Conservation (phyloP, 2,797 vertebrate genomes). For the Odontamblyopus rebecca region DNA sequence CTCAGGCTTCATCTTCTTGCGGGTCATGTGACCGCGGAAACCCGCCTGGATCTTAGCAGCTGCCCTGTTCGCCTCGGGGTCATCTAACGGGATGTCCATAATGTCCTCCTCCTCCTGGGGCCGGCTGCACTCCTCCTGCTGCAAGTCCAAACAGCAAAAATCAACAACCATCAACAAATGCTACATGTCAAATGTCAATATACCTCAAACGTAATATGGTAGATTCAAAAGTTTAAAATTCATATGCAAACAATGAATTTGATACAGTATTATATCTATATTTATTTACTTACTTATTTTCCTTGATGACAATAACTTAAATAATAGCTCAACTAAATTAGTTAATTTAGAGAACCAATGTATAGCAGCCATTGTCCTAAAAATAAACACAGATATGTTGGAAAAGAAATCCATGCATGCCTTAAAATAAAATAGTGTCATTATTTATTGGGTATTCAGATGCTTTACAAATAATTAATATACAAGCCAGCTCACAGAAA, state of each 20-base stretch:
- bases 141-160: background rate
- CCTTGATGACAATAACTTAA: too few species aligned
- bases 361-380: constrained; percentile 50
- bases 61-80: constrained; percentile 94
- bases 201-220: background rate
- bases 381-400: constrained; percentile 44
- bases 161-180: background rate
- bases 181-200: background rate
- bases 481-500: constrained; percentile 61
- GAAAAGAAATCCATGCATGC: constrained; percentile 17
- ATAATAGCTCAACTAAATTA: constrained; percentile 19
- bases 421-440: background rate
- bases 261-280: too few species aligned
- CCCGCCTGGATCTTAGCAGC: constrained; percentile 98
- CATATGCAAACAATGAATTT: too few species aligned
- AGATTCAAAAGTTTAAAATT: background rate
- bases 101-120: constrained; percentile 93
- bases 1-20: constrained; percentile 98
- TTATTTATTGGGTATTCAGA: background rate
- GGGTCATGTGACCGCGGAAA: constrained; percentile 98
- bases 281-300: too few species aligned
- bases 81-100: constrained; percentile 96
- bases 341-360: constrained; percentile 31
- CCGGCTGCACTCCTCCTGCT: constrained; percentile 89
- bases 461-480: constrained; percentile 43